A percentile compares a stretch with the other conserved stretches of the same genome.
These are phyloP conservation scores for Anguilla pacifica DNA, from an alignment of 2,797 vertebrate species.

Conservation along the genomic window DNA sequence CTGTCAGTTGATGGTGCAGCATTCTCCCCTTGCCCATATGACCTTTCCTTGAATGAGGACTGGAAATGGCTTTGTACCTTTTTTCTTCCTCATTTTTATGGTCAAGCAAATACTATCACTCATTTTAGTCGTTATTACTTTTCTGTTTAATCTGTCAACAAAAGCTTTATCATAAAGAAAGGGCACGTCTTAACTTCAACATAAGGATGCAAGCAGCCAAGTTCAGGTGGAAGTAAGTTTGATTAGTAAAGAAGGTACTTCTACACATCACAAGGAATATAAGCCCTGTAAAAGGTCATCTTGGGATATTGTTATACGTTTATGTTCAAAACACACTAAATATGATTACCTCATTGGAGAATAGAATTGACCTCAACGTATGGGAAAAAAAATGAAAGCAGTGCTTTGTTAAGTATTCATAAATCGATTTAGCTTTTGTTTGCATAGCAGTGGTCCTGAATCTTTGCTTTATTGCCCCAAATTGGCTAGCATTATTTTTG, in stretches of 20 bases:
- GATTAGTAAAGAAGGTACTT: not conserved
- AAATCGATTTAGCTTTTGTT: not conserved
- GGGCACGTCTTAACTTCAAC: not conserved
- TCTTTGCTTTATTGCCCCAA: no score
- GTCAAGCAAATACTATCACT: not conserved
- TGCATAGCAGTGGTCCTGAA: no score
- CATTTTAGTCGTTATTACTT: not conserved
- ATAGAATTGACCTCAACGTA: not conserved
- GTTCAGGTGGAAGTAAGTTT: no score
- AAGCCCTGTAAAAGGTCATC: not conserved
- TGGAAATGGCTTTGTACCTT: not conserved
- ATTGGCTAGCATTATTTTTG: no score
- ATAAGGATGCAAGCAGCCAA: not conserved
- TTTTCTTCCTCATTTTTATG: not conserved
- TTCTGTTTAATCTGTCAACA: not conserved
- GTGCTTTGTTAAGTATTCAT: not conserved
- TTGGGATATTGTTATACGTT: no score
- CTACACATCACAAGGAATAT: not conserved
- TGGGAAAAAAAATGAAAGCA: no score
- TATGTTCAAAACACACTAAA: not conserved
- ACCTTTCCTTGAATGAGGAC: not conserved
- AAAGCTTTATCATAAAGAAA: not conserved
- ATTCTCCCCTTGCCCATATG: not conserved
- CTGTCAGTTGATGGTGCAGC: constrained; percentile 45
- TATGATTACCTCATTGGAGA: not conserved